A percentile compares a stretch with the other conserved stretches of the same genome.
Evolutionary conservation across 2,797 vertebrate genomes (phyloP).

Genomic region (Protonibea diacanthus): DNA sequence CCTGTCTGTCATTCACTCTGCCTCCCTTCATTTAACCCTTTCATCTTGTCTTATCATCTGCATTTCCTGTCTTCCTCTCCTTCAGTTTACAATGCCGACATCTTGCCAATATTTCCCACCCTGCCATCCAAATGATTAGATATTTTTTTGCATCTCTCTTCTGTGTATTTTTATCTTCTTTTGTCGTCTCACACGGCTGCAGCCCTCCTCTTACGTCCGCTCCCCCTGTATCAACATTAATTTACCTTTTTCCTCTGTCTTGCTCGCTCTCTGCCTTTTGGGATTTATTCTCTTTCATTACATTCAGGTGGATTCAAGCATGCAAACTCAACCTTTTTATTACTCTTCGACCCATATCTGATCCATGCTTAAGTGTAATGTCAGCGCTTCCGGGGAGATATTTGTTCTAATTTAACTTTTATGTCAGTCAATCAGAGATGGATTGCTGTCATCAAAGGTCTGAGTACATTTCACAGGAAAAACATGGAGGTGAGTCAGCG

Average conservation of each 20-base stretch:
- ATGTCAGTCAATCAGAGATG: neutral
- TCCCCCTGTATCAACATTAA: neutral
- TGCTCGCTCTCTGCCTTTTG: neutral
- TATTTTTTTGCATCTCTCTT: neutral
- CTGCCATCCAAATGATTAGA: neutral
- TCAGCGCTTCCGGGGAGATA: neutral
- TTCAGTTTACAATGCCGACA: neutral
- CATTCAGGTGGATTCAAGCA: neutral
- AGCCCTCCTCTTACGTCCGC: too few relatives aligned
- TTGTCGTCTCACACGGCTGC: neutral
- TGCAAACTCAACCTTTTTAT: neutral
- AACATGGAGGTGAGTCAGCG: neutral
- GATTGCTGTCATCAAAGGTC: neutral
- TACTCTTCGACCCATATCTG: neutral
- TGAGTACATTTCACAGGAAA: neutral
- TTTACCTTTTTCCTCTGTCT: neutral
- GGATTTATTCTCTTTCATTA: neutral
- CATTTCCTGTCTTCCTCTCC: neutral
- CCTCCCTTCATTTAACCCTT: slow-evolving; percentile 32
- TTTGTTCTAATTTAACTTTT: neutral
- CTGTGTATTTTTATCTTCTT: neutral
- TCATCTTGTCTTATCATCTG: neutral
- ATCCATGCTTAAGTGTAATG: neutral
- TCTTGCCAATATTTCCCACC: neutral
- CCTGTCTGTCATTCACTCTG: slow-evolving; percentile 34